Evolutionary conservation across 2,797 vertebrate genomes (phyloP), one percentile per base, ranked within the genome.

Genomic region (Spatula versicolor): DNA sequence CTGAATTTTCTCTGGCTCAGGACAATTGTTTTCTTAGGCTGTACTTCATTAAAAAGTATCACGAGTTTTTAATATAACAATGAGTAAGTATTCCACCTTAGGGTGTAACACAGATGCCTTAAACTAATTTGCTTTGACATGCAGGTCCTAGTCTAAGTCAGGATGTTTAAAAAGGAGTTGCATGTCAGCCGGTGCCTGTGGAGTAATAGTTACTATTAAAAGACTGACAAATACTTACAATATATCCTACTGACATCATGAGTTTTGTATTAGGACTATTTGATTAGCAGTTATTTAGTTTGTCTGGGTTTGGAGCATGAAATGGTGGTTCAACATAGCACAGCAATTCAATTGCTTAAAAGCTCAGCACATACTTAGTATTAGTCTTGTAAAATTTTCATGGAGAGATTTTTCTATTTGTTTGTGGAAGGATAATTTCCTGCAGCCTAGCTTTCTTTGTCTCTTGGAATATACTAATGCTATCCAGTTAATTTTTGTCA

Each of bases 401-500:
- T 64, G 60, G 67, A 56, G 93, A 84, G 31, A 8, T 14, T 80
- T 78, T 85, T 95, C 72, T 82, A 35, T 88, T 94, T 94, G 75
- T 83, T 94, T 93, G 72, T 83, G 78, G 68, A 45, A 76, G 43
- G 72, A 83, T 90, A 81, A 90, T 92, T 93, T 96, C 86, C 84
- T 63, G n/a, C 30, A 87, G 52, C 37, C 43, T 43, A 33, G 15
- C 85, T 88, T 94, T 89, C 87, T 95, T 96, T 91, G 69, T 91
- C 33, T 84, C 50, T 88, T 76, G 48, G 46, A 95, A 92, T 85
- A 69, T 26, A 92, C 45, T 91, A 92, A 92, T 66, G 12, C 30
- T 88, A 94, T 46, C 41, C 68, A 68, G 74, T 77, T 92, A 93
- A 80, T 94, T 92, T 96, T 94, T 92, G 72, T 92, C 86, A 87